phyloP scores from a whole-genome alignment of 2,888 invertebrate species.

The Sesia apiformis region DNA sequence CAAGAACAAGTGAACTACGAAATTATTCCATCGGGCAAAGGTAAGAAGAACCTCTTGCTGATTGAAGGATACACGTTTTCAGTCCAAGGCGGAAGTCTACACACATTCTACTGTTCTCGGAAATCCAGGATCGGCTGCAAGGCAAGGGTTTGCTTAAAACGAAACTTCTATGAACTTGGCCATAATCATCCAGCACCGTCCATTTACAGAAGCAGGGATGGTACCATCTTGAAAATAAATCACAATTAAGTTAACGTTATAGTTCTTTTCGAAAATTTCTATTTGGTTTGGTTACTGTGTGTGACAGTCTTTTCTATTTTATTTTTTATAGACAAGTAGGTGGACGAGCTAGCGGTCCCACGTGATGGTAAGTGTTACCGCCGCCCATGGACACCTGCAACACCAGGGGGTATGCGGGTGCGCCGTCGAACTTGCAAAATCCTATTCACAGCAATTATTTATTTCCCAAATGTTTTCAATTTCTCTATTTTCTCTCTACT shows the following conservation, averaged over 20 bases:
- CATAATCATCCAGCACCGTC: background rate
- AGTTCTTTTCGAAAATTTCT: too few relatives aligned
- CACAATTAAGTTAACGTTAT: background rate
- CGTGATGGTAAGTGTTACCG: too few relatives aligned
- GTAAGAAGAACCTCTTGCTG: constrained; percentile 20
- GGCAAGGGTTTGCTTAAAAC: constrained; percentile 1
- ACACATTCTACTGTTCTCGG: constrained; percentile 26
- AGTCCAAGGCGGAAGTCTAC: constrained; percentile 19
- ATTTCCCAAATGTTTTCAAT: too few relatives aligned
- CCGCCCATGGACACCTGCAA: too few relatives aligned
- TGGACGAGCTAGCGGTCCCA: too few relatives aligned
- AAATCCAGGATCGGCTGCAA: constrained; percentile 19
- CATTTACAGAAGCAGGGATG: background rate
- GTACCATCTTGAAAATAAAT: background rate
- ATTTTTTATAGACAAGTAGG: too few relatives aligned
- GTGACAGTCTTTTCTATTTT: too few relatives aligned
- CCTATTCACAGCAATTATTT: too few relatives aligned
- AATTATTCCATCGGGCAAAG: constrained; percentile 17
- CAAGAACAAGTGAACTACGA: constrained; percentile 12
- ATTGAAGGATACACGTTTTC: constrained; percentile 26
- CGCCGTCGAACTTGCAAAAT: too few relatives aligned
- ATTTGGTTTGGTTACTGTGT: too few relatives aligned
- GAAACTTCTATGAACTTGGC: background rate
- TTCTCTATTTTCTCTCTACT: too few relatives aligned
- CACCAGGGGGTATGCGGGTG: too few relatives aligned